Evolutionary conservation across 2,888 invertebrate genomes (phyloP).

Genomic region (Platypus cylindrus): DNA sequence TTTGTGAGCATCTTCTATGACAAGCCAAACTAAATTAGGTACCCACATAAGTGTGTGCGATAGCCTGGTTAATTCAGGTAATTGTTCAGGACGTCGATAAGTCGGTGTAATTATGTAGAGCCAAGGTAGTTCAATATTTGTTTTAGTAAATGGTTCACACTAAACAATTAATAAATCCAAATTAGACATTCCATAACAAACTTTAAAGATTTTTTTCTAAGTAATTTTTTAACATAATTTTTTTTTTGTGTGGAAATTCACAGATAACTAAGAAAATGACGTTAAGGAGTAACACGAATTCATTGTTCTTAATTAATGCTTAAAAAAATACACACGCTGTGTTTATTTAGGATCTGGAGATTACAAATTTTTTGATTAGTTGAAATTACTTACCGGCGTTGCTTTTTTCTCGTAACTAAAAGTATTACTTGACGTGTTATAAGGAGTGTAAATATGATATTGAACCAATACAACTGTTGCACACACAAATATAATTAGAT

Average conservation of each 20-base stretch:
- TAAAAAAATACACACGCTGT: too few relatives aligned
- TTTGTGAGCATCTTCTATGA: constrained; percentile 72
- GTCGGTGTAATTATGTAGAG: constrained; percentile 63
- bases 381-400: constrained; percentile 17
- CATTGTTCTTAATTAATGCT: too few relatives aligned
- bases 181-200: too few relatives aligned
- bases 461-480: constrained; percentile 51
- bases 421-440: constrained; percentile 16
- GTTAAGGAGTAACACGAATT: too few relatives aligned
- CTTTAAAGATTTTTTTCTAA: too few relatives aligned
- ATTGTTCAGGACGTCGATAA: constrained; percentile 60
- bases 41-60: constrained; percentile 78
- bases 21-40: constrained; percentile 84
- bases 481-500: constrained; percentile 49
- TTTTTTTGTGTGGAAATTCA: too few relatives aligned
- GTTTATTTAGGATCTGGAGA: too few relatives aligned
- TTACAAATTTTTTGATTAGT: constrained; percentile 1
- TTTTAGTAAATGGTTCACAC: constrained; percentile 16
- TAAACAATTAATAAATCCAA: constrained; percentile 11
- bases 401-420: constrained; percentile 18
- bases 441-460: constrained; percentile 46
- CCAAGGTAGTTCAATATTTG: constrained; percentile 33
- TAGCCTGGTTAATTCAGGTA: constrained; percentile 72
- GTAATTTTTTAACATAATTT: too few relatives aligned
- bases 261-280: too few relatives aligned